Evolutionary conservation across 1,140 invertebrate species (phyloP).

Genomic region (Plectrocnemia conspersa): DNA sequence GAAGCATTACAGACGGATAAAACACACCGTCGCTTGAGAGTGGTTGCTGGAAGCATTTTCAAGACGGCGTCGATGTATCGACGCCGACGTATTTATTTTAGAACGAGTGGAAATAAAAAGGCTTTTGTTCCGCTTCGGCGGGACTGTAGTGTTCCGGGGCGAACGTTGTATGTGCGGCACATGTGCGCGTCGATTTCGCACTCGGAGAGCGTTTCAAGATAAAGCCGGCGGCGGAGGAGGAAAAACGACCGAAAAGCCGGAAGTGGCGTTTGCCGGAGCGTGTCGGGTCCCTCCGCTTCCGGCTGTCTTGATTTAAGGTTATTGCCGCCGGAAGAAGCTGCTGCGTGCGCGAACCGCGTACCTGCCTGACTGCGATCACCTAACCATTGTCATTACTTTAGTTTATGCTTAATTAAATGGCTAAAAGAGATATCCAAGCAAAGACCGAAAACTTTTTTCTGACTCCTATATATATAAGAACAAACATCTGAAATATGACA

Average conservation of each 20-base stretch:
- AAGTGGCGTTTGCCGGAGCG: conserved; percentile 19
- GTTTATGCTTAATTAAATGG: too few species aligned
- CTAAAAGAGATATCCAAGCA: too few species aligned
- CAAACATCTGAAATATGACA: too few species aligned
- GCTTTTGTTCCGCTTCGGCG: neutral
- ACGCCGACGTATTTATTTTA: too few species aligned
- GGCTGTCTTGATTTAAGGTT: conserved; percentile 51
- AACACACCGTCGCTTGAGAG: too few species aligned
- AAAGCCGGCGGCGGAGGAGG: neutral
- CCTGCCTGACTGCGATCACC: neutral
- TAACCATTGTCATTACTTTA: neutral
- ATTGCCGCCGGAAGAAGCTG: conserved; percentile 41
- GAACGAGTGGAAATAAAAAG: too few species aligned
- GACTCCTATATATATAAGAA: too few species aligned
- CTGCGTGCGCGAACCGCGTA: conserved; percentile 8
- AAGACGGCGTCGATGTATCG: too few species aligned
- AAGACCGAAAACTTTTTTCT: too few species aligned
- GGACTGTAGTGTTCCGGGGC: neutral
- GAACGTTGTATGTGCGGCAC: neutral
- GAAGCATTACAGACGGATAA: too few species aligned
- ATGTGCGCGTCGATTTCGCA: neutral
- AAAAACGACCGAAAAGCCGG: conserved; percentile 10
- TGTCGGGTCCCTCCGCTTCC: conserved; percentile 46
- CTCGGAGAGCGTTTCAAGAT: neutral
- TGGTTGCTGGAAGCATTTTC: too few species aligned